Conservation (phyloP, 2,888 invertebrate genomes). For the Epiblema foenella region DNA sequence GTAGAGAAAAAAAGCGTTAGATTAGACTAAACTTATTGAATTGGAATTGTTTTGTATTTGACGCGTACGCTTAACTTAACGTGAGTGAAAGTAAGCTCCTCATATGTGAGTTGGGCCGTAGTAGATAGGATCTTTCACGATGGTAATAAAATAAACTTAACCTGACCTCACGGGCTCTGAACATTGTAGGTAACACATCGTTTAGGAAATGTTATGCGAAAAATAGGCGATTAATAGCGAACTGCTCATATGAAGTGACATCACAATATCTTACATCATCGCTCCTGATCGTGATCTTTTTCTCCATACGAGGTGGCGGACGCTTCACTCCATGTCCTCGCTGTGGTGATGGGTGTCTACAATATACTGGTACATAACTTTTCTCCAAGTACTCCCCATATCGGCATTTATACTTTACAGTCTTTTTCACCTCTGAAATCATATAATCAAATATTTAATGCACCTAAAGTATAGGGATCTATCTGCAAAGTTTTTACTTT, state of each 20-base stretch:
- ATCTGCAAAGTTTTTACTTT: background rate
- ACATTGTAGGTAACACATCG: too few relatives aligned
- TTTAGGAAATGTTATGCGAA: too few relatives aligned
- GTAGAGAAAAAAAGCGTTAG: slow-evolving; percentile 37
- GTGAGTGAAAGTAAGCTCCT: too few relatives aligned
- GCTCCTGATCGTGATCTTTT: slow-evolving; percentile 65
- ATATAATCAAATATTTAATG: slow-evolving; percentile 16
- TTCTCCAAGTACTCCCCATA: slow-evolving; percentile 71
- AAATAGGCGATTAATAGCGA: too few relatives aligned
- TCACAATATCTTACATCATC: slow-evolving; percentile 56
- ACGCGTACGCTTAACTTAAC: too few relatives aligned
- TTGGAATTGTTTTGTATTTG: background rate
- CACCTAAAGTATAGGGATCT: background rate
- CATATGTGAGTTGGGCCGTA: too few relatives aligned
- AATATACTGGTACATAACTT: slow-evolving; percentile 59
- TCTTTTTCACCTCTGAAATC: slow-evolving; percentile 58
- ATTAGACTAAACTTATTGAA: background rate
- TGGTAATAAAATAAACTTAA: too few relatives aligned
- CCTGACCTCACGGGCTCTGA: too few relatives aligned
- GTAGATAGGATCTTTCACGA: too few relatives aligned
- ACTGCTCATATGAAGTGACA: too few relatives aligned
- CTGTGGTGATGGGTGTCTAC: slow-evolving; percentile 51
- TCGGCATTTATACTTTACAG: slow-evolving; percentile 60
- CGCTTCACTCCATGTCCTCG: slow-evolving; percentile 49
- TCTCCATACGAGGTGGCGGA: slow-evolving; percentile 58